Evolutionary conservation across 2,797 vertebrate genomes (phyloP).

Genomic region (Rhinoraja longicauda): DNA sequence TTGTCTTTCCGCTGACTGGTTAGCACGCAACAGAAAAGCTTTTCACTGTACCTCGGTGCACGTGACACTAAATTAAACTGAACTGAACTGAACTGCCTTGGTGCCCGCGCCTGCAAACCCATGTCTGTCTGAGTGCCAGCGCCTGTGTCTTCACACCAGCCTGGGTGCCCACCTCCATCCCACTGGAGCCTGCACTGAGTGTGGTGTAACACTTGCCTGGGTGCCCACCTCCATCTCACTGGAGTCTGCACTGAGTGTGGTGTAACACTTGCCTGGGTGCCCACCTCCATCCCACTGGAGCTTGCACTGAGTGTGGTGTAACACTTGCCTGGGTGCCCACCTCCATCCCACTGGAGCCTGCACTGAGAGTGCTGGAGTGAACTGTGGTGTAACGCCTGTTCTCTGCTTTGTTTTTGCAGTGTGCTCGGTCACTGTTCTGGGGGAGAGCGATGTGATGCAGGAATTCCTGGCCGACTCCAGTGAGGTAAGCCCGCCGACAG

Average conservation of each 20-base stretch:
- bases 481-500: constrained; percentile 64
- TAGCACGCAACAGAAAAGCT: too few relatives aligned
- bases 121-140: too few relatives aligned
- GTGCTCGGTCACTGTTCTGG: constrained; percentile 88
- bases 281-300: not conserved
- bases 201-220: not conserved
- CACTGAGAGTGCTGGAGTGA: not conserved
- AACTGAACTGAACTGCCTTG: too few relatives aligned
- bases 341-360: not conserved
- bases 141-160: too few relatives aligned
- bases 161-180: not conserved
- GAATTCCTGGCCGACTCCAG: constrained; percentile 95
- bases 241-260: not conserved
- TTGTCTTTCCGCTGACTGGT: too few relatives aligned
- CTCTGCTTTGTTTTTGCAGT: constrained; percentile 57
- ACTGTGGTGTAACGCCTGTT: not conserved
- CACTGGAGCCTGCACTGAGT: not conserved
- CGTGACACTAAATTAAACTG: too few relatives aligned
- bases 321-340: not conserved
- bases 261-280: not conserved
- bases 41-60: too few relatives aligned
- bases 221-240: not conserved
- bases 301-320: not conserved
- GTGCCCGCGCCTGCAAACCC: too few relatives aligned
- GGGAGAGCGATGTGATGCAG: constrained; percentile 95